Evolutionary conservation across 23 tunicate species (phyloP), one percentile per base, ranked within the genome.

Genomic region (Phallusia fumigata): DNA sequence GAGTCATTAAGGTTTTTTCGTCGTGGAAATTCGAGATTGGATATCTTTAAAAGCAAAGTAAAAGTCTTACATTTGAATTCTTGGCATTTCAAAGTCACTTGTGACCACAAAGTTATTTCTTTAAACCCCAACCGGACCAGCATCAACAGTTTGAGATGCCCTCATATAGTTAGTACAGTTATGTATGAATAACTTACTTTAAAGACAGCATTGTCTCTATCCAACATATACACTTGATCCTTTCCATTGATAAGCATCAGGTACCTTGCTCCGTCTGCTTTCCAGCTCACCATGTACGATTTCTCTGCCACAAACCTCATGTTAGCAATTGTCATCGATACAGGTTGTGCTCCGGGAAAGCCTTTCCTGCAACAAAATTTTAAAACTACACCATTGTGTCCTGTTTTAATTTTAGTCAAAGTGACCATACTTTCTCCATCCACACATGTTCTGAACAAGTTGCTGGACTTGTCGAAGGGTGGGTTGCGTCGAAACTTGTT

Each of bases 291-390:
- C 87, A 91, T 89, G 53, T 83, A 95, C 11, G 95, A 80, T 78
- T 95, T 95, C 33, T 95, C 80, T n/a, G 65, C 30, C 81, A 95
- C 81, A 47, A 95, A 47, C 33, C 81, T 51, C 31, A 95, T 76
- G 51, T 95, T 95, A 35, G 73, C 79, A 16, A 84, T 64, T 10
- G 92, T 88, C 99, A 95, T 95, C 33, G 99, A 95, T 12, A 95
- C 99, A 19, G 99, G 99, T 51, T 95, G 99, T 18, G 99, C 95
- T n/a, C 99, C 99, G 31, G 92, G 89, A 81, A 95, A 95, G 2
- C 95, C 95, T 36, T 87, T 95, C 64, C 95, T 92, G 75, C n/a
- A 84, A 77, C 8, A 10, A 40, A 3, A 40, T 3, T 5, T 40
- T 40, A 40, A 40, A 40, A 5, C 10, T 3, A 40, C n/a, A n/a